phyloP scores from a whole-genome alignment of 2,797 vertebrate genomes.

The Schizopygopsis malacanthus region DNA sequence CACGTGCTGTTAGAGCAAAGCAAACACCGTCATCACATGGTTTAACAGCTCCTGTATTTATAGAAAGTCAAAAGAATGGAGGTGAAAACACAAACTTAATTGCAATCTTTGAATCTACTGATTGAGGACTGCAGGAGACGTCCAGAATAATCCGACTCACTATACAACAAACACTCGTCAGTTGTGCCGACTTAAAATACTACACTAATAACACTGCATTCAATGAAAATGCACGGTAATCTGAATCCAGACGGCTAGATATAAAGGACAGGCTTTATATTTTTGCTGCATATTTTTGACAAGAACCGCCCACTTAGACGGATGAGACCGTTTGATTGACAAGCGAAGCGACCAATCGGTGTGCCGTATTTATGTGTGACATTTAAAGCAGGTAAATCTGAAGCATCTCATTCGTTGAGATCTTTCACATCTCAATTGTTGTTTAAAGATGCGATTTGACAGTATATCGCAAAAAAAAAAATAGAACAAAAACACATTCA shows the following conservation, averaged over 20 bases:
- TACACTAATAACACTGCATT: no score
- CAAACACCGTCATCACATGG: not conserved
- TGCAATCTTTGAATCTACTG: conserved; percentile 6
- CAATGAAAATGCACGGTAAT: not conserved
- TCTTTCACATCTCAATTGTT: no score
- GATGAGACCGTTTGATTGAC: not conserved
- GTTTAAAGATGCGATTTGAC: no score
- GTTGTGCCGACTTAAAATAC: not conserved
- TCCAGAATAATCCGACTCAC: not conserved
- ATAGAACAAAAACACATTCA: no score
- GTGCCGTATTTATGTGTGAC: no score
- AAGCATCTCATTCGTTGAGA: no score
- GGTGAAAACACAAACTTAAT: conserved; percentile 3
- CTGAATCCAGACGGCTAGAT: not conserved
- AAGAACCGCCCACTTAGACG: not conserved
- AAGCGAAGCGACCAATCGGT: not conserved
- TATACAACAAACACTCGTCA: not conserved
- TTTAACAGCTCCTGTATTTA: not conserved
- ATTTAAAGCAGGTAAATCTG: no score
- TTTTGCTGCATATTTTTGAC: not conserved
- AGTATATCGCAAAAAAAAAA: no score
- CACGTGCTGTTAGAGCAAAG: not conserved
- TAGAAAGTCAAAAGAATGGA: conserved; percentile 1
- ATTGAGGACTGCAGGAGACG: not conserved
- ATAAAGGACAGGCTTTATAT: no score